These are phyloP conservation scores for Platysternon megacephalum DNA, from an alignment of 2,113 vertebrate species.

Conservation along the genomic window DNA sequence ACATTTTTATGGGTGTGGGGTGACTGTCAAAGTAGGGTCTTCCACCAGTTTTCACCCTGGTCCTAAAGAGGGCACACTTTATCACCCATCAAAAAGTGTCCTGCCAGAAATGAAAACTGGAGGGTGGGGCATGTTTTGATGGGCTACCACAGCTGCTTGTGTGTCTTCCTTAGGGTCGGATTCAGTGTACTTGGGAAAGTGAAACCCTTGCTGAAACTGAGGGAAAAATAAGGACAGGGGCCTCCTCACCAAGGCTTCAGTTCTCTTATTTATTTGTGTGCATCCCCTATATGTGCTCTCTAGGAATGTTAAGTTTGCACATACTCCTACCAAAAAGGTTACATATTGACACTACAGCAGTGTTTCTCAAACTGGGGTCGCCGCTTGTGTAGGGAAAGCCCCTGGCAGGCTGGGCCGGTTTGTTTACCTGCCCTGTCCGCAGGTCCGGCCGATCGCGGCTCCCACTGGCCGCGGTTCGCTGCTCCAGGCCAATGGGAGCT, in stretches of 20 bases:
- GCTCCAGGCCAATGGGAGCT: too few species aligned
- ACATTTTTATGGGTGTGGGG: not conserved
- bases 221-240: not conserved
- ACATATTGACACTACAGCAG: not conserved
- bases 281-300: fast-evolving
- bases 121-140: not conserved
- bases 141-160: too few species aligned
- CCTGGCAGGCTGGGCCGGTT: too few species aligned
- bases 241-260: not conserved
- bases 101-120: not conserved
- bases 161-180: too few species aligned
- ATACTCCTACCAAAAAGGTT: not conserved
- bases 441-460: too few species aligned
- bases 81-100: not conserved
- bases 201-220: not conserved
- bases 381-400: too few species aligned
- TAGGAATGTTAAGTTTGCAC: not conserved
- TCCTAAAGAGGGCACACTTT: not conserved
- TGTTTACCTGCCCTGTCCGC: too few species aligned
- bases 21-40: fast-evolving
- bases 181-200: not conserved
- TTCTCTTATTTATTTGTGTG: not conserved
- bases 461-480: too few species aligned
- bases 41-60: fast-evolving
- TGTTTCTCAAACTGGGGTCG: too few species aligned